phyloP scores from a whole-genome alignment of 1,140 invertebrate species.

The Temnothorax longispinosus region DNA sequence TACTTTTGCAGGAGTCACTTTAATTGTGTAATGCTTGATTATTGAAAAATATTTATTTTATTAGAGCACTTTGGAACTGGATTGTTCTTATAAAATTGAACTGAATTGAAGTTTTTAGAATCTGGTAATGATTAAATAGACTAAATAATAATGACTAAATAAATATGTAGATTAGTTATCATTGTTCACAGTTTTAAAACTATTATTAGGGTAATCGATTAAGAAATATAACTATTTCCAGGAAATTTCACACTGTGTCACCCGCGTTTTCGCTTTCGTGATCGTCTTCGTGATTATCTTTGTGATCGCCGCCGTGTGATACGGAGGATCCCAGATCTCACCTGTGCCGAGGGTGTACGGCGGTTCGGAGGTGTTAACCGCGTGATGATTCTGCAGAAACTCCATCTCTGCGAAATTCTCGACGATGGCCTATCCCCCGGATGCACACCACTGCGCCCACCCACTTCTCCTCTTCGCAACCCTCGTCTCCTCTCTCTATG shows the following conservation, averaged over 20 bases:
- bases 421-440: slow-evolving; percentile 78
- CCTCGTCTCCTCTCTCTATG: slow-evolving; percentile 73
- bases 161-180: background rate
- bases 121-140: background rate
- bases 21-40: background rate
- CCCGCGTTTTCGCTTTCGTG: background rate
- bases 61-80: background rate
- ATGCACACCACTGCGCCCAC: slow-evolving; percentile 79
- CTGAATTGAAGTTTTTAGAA: background rate
- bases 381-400: slow-evolving; percentile 86
- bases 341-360: slow-evolving; percentile 84
- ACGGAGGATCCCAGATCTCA: slow-evolving; percentile 63
- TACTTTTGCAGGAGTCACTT: background rate
- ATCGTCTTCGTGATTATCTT: background rate
- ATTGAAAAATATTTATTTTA: background rate
- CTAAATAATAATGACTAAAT: background rate
- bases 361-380: slow-evolving; percentile 84
- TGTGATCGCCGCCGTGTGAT: background rate
- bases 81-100: slow-evolving; percentile 7
- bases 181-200: background rate
- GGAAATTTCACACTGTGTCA: slow-evolving; percentile 3
- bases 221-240: background rate
- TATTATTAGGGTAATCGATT: background rate
- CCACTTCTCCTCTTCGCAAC: slow-evolving; percentile 71
- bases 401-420: slow-evolving; percentile 85